A percentile compares a stretch with the other conserved stretches of the same genome.
These are phyloP conservation scores for Stenchaetothrips biformis DNA, from an alignment of 2,888 invertebrate species.

Conservation along the genomic window DNA sequence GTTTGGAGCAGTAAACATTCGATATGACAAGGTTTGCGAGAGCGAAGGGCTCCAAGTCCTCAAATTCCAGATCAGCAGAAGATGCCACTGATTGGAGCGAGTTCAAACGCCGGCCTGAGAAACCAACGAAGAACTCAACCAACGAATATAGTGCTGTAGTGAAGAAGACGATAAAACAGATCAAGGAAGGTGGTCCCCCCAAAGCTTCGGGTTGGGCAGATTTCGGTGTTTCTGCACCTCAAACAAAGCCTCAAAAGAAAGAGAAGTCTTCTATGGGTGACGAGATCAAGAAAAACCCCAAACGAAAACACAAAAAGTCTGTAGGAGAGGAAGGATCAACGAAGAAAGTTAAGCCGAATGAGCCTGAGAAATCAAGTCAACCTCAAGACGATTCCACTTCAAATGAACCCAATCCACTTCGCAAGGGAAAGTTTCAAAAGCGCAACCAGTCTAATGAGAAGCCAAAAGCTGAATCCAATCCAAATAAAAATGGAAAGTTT, in stretches of 20 bases:
- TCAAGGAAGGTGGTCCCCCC: not conserved
- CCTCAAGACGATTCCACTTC: too few relatives aligned
- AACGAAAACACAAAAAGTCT: too few relatives aligned
- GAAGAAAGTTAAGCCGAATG: conserved; percentile 18
- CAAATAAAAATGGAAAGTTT: conserved; percentile 31
- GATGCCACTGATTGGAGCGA: conserved; percentile 68
- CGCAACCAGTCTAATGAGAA: conserved; percentile 29
- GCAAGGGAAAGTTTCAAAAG: conserved; percentile 32
- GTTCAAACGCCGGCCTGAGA: conserved; percentile 51
- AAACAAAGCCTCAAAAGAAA: not conserved
- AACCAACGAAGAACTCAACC: too few relatives aligned
- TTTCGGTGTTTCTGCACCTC: not conserved
- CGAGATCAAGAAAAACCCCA: not conserved
- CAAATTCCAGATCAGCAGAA: conserved; percentile 63
- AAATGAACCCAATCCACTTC: conserved; percentile 25
- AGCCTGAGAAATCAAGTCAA: too few relatives aligned
- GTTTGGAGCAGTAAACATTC: not conserved
- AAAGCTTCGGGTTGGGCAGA: not conserved
- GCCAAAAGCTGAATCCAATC: conserved; percentile 19
- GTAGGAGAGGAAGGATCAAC: conserved; percentile 36
- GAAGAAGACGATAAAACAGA: not conserved
- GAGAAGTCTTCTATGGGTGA: not conserved
- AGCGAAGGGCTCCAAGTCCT: conserved; percentile 68
- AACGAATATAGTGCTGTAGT: conserved; percentile 30
- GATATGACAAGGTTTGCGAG: conserved; percentile 70